Evolutionary conservation across 1,140 invertebrate genomes (phyloP), one percentile per base, ranked within the genome.

Genomic region (roundworm (Caenorhabditis elegans)): DNA sequence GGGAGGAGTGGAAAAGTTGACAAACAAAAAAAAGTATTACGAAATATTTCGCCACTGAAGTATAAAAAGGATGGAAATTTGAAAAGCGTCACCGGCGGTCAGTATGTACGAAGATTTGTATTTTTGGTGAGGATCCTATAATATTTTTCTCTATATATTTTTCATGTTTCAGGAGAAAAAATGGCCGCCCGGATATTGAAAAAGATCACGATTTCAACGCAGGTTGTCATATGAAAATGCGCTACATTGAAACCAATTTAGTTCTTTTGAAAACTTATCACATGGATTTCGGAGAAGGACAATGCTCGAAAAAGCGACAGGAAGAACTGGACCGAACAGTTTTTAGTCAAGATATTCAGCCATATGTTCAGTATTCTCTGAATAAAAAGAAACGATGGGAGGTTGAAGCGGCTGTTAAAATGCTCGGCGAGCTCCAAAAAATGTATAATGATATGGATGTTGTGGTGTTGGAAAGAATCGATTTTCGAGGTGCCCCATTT

Each of bases 41-140:
- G 53, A 60, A 60, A 60, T 60, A 60, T 60, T 60, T 31, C 53
- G n/a, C 8, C 53, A 34, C 10, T 15, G 13, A 28, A 17, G 53
- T 60, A 60, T 60, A 34, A 17, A 60, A 60, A 28, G n/a, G 26
- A 17, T 8, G 6, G 34, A 17, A 8, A 34, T 11, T 10, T 8
- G 19, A 15, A 60, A 17, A 60, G 28, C 4, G 53, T 17, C 53
- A 60, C 53, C 53, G 53, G 53, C 53, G 53, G 53, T 60, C 53
- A 60, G 34, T 17, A 60, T 60, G 53, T 60, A 31, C 53, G 53
- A 60, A 17, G 53, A 60, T 31, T 31, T 60, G 15, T 60, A 60
- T 60, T 60, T 60, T 60, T 60, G 53, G 53, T 60, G 53, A 60
- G 53, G n/a, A n/a, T n/a, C n/a, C n/a, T n/a, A n/a, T n/a, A n/a